A percentile compares a stretch with the other conserved stretches of the same genome.
These are phyloP conservation scores for Brachionus angularis DNA, from an alignment of 1,140 invertebrate genomes.

Conservation along the genomic window DNA sequence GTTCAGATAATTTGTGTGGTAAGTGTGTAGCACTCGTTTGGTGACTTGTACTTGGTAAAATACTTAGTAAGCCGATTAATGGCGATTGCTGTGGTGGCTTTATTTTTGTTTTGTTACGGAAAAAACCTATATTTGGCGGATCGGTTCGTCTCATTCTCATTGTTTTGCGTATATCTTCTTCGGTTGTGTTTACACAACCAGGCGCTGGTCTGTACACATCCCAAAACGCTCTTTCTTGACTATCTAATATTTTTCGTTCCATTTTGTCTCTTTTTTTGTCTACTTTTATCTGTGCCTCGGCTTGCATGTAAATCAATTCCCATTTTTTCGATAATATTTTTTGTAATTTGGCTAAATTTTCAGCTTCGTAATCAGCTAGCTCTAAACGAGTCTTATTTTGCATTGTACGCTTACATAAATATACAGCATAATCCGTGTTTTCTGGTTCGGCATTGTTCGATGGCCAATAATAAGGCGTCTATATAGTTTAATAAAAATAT, in stretches of 20 bases:
- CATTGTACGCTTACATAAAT: conserved; percentile 98
- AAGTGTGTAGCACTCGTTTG: not conserved
- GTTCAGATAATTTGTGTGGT: not conserved
- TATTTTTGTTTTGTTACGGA: conserved; percentile 47
- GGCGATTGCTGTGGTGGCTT: not conserved
- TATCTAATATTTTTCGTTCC: conserved; percentile 94
- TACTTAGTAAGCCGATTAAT: not conserved
- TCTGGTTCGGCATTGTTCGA: conserved; percentile 79
- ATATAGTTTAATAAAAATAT: conserved; percentile 29
- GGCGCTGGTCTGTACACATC: conserved; percentile 98
- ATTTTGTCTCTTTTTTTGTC: conserved; percentile 97
- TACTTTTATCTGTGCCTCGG: conserved; percentile 70
- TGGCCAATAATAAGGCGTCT: conserved; percentile 45
- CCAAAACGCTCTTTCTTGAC: conserved; percentile 98
- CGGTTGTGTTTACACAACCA: conserved; percentile 96
- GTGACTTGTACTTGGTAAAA: conserved; percentile 55
- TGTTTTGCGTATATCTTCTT: conserved; percentile 93
- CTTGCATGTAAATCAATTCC: conserved; percentile 99
- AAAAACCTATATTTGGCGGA: conserved; percentile 52
- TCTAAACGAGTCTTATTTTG: conserved; percentile 96
- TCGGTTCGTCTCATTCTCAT: conserved; percentile 70
- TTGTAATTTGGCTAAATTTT: conserved; percentile 90
- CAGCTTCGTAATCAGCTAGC: conserved; percentile 95
- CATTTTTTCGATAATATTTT: conserved; percentile 99
- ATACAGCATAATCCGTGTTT: conserved; percentile 98